Base-by-base conservation (phyloP, 2,888 invertebrate genomes). In the Eustalomyia histrio region DNA sequence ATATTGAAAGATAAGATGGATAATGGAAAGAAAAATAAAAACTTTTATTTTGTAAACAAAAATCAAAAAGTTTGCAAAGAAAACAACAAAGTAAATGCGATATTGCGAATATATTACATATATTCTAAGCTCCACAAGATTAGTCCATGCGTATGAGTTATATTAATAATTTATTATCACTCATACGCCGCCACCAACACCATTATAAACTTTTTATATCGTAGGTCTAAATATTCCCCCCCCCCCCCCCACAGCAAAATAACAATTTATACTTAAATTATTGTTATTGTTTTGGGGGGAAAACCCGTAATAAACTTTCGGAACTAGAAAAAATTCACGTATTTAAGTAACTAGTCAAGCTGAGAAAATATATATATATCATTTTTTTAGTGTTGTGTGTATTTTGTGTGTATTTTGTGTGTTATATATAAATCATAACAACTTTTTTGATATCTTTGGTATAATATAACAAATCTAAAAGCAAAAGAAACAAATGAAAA, bases 401-500 rank as follows among this genome's bases (percentile, higher is more conserved):
- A 14, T 10, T n/a, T n/a, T n/a, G n/a, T n/a, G n/a, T n/a, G n/a
- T n/a, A n/a, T n/a, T n/a, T 12, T 39, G 14, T 39, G 39, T 12
- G 14, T 39, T 10, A 12, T 12, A 69, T 50, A 76, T 78, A 78
- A 78, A 78, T 78, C 78, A 78, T 78, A 72, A 72, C 35, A 43
- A 78, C 65, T 72, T 72, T n/a, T 21, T 60, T 78, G 33, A 78
- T 65, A 71, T 53, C 58, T 18, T 53, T 53, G 18, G 21, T 24
- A 68, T 29, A 75, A 68, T 68, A 68, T 53, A 71, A 65, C 33
- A 71, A 50, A 64, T 18, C 18, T 57, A 24, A 21, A 55, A 61
- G 39, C 10, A 61, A 35, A 53, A 18, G 12, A 18, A 53, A 53
- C 12, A 53, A 53, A 53, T 18, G 17, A 21, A 53, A 53, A 53